These are phyloP conservation scores for Leptoclinus maculatus DNA, from an alignment of 2,797 vertebrate species.

Conservation along the genomic window DNA sequence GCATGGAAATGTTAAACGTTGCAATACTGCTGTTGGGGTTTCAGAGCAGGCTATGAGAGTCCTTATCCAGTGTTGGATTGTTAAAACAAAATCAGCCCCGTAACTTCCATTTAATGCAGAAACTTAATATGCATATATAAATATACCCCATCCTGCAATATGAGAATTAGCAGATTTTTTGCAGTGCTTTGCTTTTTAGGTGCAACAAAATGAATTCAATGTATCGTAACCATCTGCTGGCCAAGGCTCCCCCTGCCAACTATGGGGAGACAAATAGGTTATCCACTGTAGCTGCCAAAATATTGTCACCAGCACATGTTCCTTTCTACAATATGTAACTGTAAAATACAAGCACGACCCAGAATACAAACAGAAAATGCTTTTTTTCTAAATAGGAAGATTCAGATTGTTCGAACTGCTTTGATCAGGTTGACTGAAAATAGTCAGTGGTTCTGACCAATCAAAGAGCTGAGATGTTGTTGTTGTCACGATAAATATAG, in stretches of 20 bases:
- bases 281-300: constrained; percentile 44
- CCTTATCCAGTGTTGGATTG: not conserved
- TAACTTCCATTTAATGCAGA: constrained; percentile 4
- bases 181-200: constrained; percentile 42
- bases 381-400: not conserved
- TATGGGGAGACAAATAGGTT: constrained; percentile 42
- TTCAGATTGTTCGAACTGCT: not conserved
- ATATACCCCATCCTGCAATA: not conserved
- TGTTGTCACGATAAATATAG: not conserved
- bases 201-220: constrained; percentile 44
- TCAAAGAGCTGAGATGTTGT: not conserved
- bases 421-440: not conserved
- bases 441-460: not conserved
- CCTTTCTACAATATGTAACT: not conserved
- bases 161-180: constrained; percentile 30
- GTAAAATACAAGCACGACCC: not conserved
- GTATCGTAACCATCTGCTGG: constrained; percentile 52
- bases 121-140: not conserved
- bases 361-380: not conserved
- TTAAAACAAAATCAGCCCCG: constrained; percentile 1
- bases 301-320: constrained; percentile 34
- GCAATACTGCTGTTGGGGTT: not conserved
- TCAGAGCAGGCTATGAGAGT: not conserved
- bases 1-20: constrained; percentile 6
- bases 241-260: constrained; percentile 34